Percentiles rank a stretch among this genome's conserved stretches.
Evolutionary conservation across 2,888 invertebrate genomes (phyloP).

Genomic region (Lamproptera curius): DNA sequence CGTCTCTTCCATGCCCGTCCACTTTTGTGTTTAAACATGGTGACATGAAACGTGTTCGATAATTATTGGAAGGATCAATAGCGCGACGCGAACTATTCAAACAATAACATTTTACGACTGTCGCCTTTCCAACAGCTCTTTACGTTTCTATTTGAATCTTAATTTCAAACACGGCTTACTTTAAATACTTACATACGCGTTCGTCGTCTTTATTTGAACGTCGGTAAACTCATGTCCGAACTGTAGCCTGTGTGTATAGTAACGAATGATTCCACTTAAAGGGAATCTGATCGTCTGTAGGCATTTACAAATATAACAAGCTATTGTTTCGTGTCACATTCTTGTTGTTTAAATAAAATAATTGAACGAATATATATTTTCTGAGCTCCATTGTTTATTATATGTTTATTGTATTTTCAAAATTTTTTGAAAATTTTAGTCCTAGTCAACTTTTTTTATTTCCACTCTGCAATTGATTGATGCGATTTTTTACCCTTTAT

Average conservation of each 20-base stretch:
- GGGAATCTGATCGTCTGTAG: too few species aligned
- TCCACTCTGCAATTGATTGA: too few species aligned
- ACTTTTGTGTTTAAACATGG: slow-evolving; percentile 72
- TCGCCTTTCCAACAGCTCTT: slow-evolving; percentile 46
- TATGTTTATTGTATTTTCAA: too few species aligned
- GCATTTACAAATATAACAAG: too few species aligned
- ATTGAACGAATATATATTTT: too few species aligned
- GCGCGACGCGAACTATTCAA: slow-evolving; percentile 68
- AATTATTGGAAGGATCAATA: slow-evolving; percentile 79
- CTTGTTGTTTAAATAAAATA: too few species aligned
- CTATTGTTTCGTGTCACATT: too few species aligned
- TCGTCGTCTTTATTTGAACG: slow-evolving; percentile 30
- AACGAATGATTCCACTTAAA: neutral
- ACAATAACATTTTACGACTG: slow-evolving; percentile 69
- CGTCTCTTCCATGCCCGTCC: slow-evolving; percentile 62
- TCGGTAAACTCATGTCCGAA: slow-evolving; percentile 13
- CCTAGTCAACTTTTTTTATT: too few species aligned
- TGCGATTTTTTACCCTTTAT: too few species aligned
- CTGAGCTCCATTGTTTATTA: too few species aligned
- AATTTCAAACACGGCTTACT: slow-evolving; percentile 63
- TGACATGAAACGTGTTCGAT: slow-evolving; percentile 77
- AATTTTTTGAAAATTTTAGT: too few species aligned
- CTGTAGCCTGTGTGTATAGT: neutral
- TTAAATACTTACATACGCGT: slow-evolving; percentile 47
- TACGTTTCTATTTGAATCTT: slow-evolving; percentile 73